Conservation (phyloP, 1,140 invertebrate species). For the Drosophila sp. region DNA sequence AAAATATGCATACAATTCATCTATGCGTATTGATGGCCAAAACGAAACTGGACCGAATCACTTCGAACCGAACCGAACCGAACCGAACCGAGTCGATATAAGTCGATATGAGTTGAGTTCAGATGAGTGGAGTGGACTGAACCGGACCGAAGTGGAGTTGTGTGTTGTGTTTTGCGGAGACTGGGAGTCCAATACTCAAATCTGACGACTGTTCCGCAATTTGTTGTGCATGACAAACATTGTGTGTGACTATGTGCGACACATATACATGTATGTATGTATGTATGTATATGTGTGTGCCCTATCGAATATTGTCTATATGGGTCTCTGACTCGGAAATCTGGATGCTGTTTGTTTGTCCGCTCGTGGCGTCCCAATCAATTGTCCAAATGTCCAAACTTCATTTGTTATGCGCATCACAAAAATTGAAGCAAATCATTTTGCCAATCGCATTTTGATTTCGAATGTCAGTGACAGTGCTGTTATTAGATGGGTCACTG, state of each 20-base stretch:
- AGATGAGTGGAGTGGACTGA: constrained; percentile 41
- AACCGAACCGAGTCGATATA: constrained; percentile 11
- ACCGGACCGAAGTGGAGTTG: no score
- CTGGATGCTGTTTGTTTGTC: constrained; percentile 46
- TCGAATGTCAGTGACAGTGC: constrained; percentile 70
- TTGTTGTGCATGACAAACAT: constrained; percentile 78
- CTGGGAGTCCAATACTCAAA: constrained; percentile 61
- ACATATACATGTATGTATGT: constrained; percentile 22
- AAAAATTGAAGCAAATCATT: constrained; percentile 83
- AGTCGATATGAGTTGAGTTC: not conserved
- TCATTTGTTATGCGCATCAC: constrained; percentile 82
- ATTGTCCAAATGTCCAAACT: constrained; percentile 82
- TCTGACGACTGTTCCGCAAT: constrained; percentile 77
- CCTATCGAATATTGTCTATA: constrained; percentile 67
- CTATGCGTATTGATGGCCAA: constrained; percentile 69
- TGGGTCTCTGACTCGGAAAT: constrained; percentile 55
- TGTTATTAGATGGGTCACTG: constrained; percentile 52
- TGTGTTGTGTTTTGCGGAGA: constrained; percentile 20
- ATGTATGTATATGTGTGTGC: constrained; percentile 39
- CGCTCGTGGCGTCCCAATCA: constrained; percentile 72
- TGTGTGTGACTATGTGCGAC: constrained; percentile 43
- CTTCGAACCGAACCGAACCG: constrained; percentile 4
- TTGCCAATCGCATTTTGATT: constrained; percentile 83
- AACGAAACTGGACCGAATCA: constrained; percentile 18
- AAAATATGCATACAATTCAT: constrained; percentile 74